Evolutionary conservation across 1,140 invertebrate species (phyloP).

Genomic region (Asobara japonica): DNA sequence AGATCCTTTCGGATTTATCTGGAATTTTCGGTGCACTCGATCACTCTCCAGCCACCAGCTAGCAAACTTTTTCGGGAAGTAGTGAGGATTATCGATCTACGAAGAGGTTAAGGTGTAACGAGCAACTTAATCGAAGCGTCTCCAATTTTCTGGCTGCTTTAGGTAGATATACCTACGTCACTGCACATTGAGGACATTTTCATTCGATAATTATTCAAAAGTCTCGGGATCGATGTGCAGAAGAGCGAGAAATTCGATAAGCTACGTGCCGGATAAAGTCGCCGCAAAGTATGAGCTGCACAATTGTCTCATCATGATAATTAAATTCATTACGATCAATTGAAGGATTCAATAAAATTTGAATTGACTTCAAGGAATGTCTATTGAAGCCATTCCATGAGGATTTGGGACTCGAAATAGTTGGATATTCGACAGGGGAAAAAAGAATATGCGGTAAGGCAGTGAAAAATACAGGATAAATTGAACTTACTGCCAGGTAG

Average conservation of each 20-base stretch:
- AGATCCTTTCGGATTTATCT: not conserved
- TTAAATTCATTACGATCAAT: not conserved
- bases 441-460: not conserved
- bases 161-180: constrained; percentile 37
- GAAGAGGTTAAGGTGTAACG: constrained; percentile 18
- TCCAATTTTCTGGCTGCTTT: constrained; percentile 64
- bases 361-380: not conserved
- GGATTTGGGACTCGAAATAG: not conserved
- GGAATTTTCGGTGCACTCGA: constrained; percentile 28
- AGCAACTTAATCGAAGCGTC: constrained; percentile 49
- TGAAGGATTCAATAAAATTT: not conserved
- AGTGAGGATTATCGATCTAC: constrained; percentile 22
- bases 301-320: not conserved
- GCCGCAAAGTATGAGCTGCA: not conserved
- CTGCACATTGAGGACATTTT: constrained; percentile 38
- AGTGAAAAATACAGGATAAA: constrained; percentile 2
- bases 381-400: not conserved
- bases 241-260: not conserved
- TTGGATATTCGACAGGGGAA: not conserved
- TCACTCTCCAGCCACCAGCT: constrained; percentile 27
- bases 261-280: not conserved
- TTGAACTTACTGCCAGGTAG: not conserved
- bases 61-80: constrained; percentile 6
- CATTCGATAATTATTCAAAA: constrained; percentile 61
- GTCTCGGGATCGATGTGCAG: constrained; percentile 39